Conservation (phyloP, 2,888 invertebrate species). For the Hecatera dysodea region DNA sequence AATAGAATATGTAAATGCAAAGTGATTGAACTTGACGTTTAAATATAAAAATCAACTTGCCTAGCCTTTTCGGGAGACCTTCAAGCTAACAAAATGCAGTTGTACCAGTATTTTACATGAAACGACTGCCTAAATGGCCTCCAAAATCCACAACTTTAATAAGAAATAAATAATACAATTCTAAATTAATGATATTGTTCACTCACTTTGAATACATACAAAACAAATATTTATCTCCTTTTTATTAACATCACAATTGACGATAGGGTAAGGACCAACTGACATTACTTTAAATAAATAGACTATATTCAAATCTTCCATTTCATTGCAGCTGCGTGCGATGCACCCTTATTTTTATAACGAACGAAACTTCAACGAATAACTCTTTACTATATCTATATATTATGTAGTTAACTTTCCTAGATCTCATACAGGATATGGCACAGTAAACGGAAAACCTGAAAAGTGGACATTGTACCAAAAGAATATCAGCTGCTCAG, state of each 20-base stretch:
- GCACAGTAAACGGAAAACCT: no score
- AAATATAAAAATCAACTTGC: no score
- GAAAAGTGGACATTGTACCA: no score
- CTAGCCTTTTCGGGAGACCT: no score
- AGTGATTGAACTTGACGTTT: slow-evolving; percentile 34
- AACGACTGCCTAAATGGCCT: no score
- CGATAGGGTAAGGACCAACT: slow-evolving; percentile 44
- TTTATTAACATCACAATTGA: slow-evolving; percentile 33
- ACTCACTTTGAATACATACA: slow-evolving; percentile 12
- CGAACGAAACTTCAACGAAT: slow-evolving; percentile 42
- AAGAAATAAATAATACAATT: neutral
- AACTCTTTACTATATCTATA: slow-evolving; percentile 1
- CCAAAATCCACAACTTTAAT: neutral
- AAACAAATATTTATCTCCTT: slow-evolving; percentile 17
- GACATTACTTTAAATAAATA: slow-evolving; percentile 47
- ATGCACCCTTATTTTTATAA: slow-evolving; percentile 1
- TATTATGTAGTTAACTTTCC: neutral
- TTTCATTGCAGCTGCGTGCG: slow-evolving; percentile 13
- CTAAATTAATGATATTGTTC: slow-evolving; percentile 11
- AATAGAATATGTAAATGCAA: slow-evolving; percentile 19
- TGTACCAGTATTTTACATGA: no score
- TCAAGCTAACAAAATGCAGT: no score
- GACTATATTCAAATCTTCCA: slow-evolving; percentile 10
- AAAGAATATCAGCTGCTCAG: no score
- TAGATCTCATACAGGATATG: neutral